Percentiles rank a stretch among this genome's conserved stretches.
Conservation (phyloP, 1,140 invertebrate genomes). For the Homalodisca vitripennis region DNA sequence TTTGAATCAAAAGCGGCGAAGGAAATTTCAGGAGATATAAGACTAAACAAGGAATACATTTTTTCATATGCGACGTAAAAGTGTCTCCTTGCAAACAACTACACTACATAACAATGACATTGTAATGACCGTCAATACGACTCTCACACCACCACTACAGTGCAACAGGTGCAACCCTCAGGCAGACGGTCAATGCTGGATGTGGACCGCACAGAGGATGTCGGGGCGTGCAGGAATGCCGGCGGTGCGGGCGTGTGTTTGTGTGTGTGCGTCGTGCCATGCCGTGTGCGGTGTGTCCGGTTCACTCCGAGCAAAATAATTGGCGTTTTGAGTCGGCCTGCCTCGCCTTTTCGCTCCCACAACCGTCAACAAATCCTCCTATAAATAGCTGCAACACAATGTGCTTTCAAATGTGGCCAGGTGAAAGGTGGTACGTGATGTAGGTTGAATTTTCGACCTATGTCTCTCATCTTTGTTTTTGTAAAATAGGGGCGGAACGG, state of each 20-base stretch:
- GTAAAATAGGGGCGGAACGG: no score
- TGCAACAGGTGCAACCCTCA: not conserved
- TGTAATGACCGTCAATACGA: no score
- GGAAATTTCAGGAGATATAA: no score
- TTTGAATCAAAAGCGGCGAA: no score
- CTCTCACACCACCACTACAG: not conserved
- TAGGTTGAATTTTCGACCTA: no score
- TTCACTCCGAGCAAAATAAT: constrained; percentile 17
- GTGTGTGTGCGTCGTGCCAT: not conserved
- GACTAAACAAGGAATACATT: no score
- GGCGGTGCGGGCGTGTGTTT: not conserved
- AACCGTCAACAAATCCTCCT: not conserved
- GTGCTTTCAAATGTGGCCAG: no score
- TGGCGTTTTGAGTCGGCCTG: constrained; percentile 12
- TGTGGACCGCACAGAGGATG: not conserved
- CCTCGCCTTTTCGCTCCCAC: constrained; percentile 1
- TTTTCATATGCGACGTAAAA: no score
- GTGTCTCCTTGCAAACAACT: no score
- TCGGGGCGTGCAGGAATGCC: constrained; percentile 16
- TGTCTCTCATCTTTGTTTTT: no score
- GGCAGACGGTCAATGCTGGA: not conserved
- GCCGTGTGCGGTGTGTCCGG: not conserved
- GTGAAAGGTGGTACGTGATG: no score
- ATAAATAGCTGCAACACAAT: not conserved
- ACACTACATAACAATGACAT: no score